phyloP scores from a whole-genome alignment of 2,888 invertebrate genomes.

The Pyrgus malvae region DNA sequence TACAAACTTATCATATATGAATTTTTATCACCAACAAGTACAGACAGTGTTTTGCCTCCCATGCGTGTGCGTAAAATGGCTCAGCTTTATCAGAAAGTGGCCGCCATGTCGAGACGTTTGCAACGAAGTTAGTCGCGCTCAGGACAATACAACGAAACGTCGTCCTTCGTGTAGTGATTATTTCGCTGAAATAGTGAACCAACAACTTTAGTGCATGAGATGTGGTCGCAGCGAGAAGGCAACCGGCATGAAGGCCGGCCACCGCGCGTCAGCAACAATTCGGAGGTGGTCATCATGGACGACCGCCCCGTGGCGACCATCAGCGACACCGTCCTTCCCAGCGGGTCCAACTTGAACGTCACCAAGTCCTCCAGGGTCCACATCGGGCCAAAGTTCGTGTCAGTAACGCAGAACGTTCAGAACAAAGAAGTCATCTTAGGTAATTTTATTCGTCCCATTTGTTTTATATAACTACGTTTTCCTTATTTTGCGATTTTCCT shows the following conservation, averaged over 20 bases:
- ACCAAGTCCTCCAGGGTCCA: constrained; percentile 60
- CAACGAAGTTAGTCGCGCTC: constrained; percentile 48
- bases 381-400: constrained; percentile 65
- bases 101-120: not conserved
- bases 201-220: constrained; percentile 36
- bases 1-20: no score
- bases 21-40: no score
- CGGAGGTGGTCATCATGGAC: constrained; percentile 53
- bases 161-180: constrained; percentile 40
- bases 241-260: constrained; percentile 33
- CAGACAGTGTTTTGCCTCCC: no score
- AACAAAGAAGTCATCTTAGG: constrained; percentile 69
- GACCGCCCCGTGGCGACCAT: constrained; percentile 37
- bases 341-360: constrained; percentile 55
- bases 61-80: not conserved
- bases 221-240: constrained; percentile 40
- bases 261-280: constrained; percentile 39
- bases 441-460: constrained; percentile 38
- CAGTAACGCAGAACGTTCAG: constrained; percentile 65
- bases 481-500: no score
- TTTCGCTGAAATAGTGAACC: constrained; percentile 33
- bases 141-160: constrained; percentile 43
- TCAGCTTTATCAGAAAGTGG: constrained; percentile 6
- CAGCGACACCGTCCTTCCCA: constrained; percentile 43
- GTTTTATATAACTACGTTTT: not conserved